A percentile compares a stretch with the other conserved stretches of the same genome.
Conservation (phyloP, 2,888 invertebrate species). For the Drosophila melanosoma region DNA sequence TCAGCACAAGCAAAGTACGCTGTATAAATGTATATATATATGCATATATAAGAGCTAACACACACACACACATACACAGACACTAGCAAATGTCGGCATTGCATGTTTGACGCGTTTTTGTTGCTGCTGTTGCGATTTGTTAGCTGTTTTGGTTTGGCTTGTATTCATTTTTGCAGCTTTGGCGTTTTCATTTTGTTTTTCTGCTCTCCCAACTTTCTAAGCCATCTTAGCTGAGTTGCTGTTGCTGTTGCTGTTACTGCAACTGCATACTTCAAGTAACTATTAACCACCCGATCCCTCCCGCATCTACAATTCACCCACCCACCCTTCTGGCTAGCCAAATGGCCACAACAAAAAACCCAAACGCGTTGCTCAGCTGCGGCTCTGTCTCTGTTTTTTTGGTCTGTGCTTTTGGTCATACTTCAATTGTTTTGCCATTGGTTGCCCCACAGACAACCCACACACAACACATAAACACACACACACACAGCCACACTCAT, state of each 20-base stretch:
- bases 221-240: constrained; percentile 23
- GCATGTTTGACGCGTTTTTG: constrained; percentile 52
- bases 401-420: constrained; percentile 66
- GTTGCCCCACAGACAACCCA: constrained; percentile 61
- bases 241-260: constrained; percentile 28
- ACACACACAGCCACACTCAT: constrained; percentile 17
- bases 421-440: constrained; percentile 69
- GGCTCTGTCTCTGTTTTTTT: constrained; percentile 5
- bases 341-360: constrained; percentile 48
- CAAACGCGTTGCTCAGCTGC: constrained; percentile 32
- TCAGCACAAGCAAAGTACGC: constrained; percentile 37
- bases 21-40: constrained; percentile 19
- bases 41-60: constrained; percentile 6
- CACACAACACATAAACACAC: constrained; percentile 21
- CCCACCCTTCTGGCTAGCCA: constrained; percentile 18
- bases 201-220: constrained; percentile 57
- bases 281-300: constrained; percentile 10
- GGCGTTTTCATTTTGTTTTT: constrained; percentile 37
- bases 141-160: constrained; percentile 42
- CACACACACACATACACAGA: constrained; percentile 12
- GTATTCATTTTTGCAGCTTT: constrained; percentile 36
- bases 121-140: constrained; percentile 39
- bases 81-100: constrained; percentile 25
- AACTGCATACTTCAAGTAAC: constrained; percentile 31
- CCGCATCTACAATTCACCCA: constrained; percentile 26